Percentiles rank a stretch among this genome's conserved stretches.
Evolutionary conservation across 2,888 invertebrate species (phyloP).

Genomic region (Podabrus alpinus): DNA sequence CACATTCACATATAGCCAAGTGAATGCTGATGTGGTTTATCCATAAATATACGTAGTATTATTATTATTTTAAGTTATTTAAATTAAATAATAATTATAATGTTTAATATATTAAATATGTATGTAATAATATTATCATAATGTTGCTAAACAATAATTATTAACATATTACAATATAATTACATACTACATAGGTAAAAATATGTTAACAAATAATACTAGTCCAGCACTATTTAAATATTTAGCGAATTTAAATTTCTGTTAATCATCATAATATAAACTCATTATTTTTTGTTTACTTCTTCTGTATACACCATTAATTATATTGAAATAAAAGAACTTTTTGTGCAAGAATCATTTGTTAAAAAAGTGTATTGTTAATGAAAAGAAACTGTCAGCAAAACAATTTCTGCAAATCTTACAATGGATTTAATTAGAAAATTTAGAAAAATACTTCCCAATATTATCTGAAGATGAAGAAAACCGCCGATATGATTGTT

Average conservation of each 20-base stretch:
- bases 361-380: neutral
- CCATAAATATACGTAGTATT: too few relatives aligned
- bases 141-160: too few relatives aligned
- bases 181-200: neutral
- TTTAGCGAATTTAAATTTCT: neutral
- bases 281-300: neutral
- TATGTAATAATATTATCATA: too few relatives aligned
- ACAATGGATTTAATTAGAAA: slow-evolving; percentile 18
- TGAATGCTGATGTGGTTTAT: too few relatives aligned
- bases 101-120: too few relatives aligned
- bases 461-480: slow-evolving; percentile 20
- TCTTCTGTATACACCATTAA: neutral
- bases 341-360: neutral
- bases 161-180: too few relatives aligned
- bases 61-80: too few relatives aligned
- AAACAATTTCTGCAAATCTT: slow-evolving; percentile 5
- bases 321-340: neutral
- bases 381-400: neutral
- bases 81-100: too few relatives aligned
- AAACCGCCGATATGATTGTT: slow-evolving; percentile 18
- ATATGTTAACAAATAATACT: neutral
- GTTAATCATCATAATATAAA: neutral
- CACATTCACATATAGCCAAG: too few relatives aligned
- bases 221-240: neutral
- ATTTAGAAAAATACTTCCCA: slow-evolving; percentile 11